Evolutionary conservation across 2,113 vertebrate genomes (phyloP).

Genomic region (Tiliqua scincoides): DNA sequence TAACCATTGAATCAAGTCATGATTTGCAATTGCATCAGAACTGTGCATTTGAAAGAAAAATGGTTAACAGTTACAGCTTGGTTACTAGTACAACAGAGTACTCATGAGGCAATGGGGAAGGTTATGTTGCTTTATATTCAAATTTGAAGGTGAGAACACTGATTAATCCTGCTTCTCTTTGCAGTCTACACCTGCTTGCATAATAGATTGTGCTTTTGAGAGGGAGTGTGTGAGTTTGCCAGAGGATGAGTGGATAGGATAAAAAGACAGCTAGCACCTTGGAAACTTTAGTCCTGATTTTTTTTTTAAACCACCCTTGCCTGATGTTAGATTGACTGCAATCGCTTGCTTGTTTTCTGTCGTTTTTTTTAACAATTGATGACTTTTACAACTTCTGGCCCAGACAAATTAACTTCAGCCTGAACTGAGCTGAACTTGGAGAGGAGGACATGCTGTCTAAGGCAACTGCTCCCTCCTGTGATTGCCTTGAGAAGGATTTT

Average conservation of each 20-base stretch:
- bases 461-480: not conserved
- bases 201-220: not conserved
- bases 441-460: not conserved
- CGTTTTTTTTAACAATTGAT: not conserved
- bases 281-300: not conserved
- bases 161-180: not conserved
- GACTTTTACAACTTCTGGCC: not conserved
- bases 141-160: not conserved
- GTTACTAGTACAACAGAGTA: not conserved
- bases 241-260: no score
- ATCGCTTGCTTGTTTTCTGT: not conserved
- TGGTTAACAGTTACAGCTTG: not conserved
- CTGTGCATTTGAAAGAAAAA: not conserved
- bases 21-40: no score
- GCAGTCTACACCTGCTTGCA: not conserved
- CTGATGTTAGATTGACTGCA: not conserved
- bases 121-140: no score
- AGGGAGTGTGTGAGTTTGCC: not conserved
- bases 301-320: not conserved
- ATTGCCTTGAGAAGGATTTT: no score
- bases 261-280: not conserved
- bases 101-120: no score
- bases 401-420: not conserved
- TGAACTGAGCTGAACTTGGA: not conserved
- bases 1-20: no score